Base-by-base conservation (phyloP, 2,113 vertebrate genomes). In the Albula glossodonta region DNA sequence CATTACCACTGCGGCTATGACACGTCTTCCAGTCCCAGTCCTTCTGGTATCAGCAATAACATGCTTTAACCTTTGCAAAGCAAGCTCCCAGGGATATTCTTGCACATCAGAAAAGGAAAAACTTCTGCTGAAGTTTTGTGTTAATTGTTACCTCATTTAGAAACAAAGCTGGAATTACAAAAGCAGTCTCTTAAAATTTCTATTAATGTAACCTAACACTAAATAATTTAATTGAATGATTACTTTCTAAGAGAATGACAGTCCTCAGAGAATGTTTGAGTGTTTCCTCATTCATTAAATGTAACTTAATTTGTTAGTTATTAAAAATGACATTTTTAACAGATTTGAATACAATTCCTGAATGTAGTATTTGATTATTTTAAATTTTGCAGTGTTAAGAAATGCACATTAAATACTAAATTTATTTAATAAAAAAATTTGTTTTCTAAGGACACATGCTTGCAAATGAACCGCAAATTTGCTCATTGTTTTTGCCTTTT, bases 141-240 rank as follows among this genome's bases (percentile, higher is more conserved):
- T 82, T 17, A 89, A 81, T 83, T 84, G 8, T n/a, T 87, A 22
- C 80, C 83, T 52, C 63, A 88, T 90, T 87, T 66, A 83, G 78
- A 86, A 10, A 15, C 19, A 81, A 48, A 82, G 52, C 53, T 17
- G 70, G 31, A 86, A 12, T 60, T 66, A 66, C 19, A 19, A 66
- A 66, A 66, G 60, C 60, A 66, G 22, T 66, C 60, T 22, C 17
- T 19, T 66, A 66, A 66, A 66, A 15, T 66, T 66, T 19, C 60
- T 66, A 66, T 22, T 83, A 81, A 22, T 83, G 83, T 86, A 86
- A 53, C 89, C 49, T 88, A 12, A 5, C 48, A 2, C 49, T 49
- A 49, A 5, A 80, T 13, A 17, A 70, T 17, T 17, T 70, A 17
- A 15, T 63, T 22, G 6, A 70, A 70, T 70, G 63, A 2, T 6